phyloP scores from a whole-genome alignment of 2,797 vertebrate species.

The Rhynchotus rufescens region DNA sequence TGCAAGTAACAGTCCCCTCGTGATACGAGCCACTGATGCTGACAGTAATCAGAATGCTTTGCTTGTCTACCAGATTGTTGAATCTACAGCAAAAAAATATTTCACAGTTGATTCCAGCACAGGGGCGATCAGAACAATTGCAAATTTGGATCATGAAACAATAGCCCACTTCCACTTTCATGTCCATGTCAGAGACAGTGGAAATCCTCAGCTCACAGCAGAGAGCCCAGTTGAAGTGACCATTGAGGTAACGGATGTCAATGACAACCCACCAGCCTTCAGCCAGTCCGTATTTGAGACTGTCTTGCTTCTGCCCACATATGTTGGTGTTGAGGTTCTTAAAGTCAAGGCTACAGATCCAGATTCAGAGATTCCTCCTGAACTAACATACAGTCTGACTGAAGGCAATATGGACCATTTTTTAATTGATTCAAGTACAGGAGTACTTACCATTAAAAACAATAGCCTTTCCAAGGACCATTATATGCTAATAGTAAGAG shows the following conservation, averaged over 20 bases:
- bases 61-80: conserved; percentile 95
- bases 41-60: conserved; percentile 95
- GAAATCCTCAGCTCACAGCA: conserved; percentile 91
- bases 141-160: conserved; percentile 92
- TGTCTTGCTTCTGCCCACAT: conserved; percentile 92
- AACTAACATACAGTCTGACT: conserved; percentile 89
- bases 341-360: conserved; percentile 92
- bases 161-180: conserved; percentile 91
- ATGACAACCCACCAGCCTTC: conserved; percentile 94
- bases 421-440: conserved; percentile 87
- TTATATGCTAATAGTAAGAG: conserved; percentile 90
- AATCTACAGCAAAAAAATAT: conserved; percentile 93
- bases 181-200: conserved; percentile 94
- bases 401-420: conserved; percentile 91
- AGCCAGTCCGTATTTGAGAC: conserved; percentile 91
- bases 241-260: conserved; percentile 93
- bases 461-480: conserved; percentile 92
- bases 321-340: conserved; percentile 92
- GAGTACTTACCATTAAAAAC: conserved; percentile 90
- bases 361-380: conserved; percentile 88
- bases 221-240: conserved; percentile 93
- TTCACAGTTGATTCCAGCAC: conserved; percentile 96
- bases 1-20: conserved; percentile 85
- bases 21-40: conserved; percentile 92
- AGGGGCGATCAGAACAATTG: conserved; percentile 94